Base-by-base conservation (phyloP, 1,140 invertebrate genomes). In the Lucilia cuprina region DNA sequence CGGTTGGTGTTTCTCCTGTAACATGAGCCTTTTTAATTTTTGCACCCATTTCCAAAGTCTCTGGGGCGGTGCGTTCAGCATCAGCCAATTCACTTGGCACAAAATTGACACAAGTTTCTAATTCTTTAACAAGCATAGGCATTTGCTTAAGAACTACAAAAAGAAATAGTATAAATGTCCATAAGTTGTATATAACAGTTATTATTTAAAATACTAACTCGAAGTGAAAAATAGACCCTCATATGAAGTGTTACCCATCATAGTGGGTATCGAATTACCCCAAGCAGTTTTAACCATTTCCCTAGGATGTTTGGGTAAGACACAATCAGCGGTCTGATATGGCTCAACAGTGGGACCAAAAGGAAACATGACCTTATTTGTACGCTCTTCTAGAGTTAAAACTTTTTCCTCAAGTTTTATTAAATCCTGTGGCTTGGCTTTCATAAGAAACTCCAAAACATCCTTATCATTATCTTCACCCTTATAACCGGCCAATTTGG, bases 351-450 rank as follows among this genome's bases (percentile, higher is more conserved):
- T 86, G n/a, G 91, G 91, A 0, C 87, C 88, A 80, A 91, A 91
- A 21, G 90, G 83, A 75, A 87, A 87, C 85, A 88, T 86, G 0
- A 87, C 65, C 65, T 87, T 88, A 14, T 87, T 86, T 25, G 80
- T 74, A 82, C 83, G 85, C 25, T 89, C 88, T 55, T 89, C 89
- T 7, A 86, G 47, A 2, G 87, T 87, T 9, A 88, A 84, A 0
- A 89, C 86, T 9, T 86, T 35, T 55, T 87, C 85, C 80, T 89
- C 88, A 0, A 87, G 84, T 75, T 93, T 92, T 25, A 92, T 93
- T 4, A 95, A 94, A 25, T 95, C 94, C 74, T 92, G 93, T 83
- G 87, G 85, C 74, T 87, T 89, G 1, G 86, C 86, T 30, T 80
- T 87, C 47, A 85, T 85, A 49, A 91, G 82, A 74, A 89, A 91